Percentiles rank a stretch among this genome's conserved stretches.
Conservation (phyloP, 2,113 vertebrate genomes). For the Cebus imitator region DNA sequence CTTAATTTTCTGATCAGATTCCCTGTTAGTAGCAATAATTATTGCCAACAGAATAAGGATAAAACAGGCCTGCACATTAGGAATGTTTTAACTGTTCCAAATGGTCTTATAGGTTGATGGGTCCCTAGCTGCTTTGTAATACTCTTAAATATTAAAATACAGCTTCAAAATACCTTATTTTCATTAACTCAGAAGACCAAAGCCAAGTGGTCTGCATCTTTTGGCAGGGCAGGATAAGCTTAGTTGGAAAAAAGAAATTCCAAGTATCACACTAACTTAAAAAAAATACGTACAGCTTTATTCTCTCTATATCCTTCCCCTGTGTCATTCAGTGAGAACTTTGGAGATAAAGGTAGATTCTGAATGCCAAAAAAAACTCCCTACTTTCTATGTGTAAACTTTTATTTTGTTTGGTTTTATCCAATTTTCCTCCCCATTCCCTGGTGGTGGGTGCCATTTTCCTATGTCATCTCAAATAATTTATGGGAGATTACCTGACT, state of each 20-base stretch:
- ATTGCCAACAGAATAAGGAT: neutral
- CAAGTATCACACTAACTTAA: slow-evolving; percentile 30
- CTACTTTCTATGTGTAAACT: neutral
- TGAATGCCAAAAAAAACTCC: neutral
- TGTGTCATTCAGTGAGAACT: neutral
- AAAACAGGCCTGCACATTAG: neutral
- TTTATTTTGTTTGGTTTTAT: slow-evolving; percentile 13
- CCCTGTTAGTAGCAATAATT: neutral
- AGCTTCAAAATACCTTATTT: slow-evolving; percentile 37
- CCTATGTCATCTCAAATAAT: slow-evolving; percentile 79
- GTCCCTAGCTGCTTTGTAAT: neutral
- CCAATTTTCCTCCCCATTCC: slow-evolving; percentile 26
- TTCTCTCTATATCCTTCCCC: neutral
- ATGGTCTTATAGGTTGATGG: neutral
- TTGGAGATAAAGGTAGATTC: neutral
- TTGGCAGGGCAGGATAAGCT: neutral
- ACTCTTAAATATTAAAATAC: slow-evolving; percentile 35
- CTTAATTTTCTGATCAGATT: neutral
- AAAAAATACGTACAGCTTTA: neutral
- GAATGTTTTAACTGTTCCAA: neutral
- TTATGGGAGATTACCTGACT: slow-evolving; percentile 80
- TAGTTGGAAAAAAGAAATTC: slow-evolving; percentile 30
- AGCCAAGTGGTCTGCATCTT: neutral
- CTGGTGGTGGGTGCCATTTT: slow-evolving; percentile 71
- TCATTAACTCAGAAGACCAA: slow-evolving; percentile 26